Conservation (phyloP, 2,797 vertebrate genomes). For the Odontamblyopus lacepedii region DNA sequence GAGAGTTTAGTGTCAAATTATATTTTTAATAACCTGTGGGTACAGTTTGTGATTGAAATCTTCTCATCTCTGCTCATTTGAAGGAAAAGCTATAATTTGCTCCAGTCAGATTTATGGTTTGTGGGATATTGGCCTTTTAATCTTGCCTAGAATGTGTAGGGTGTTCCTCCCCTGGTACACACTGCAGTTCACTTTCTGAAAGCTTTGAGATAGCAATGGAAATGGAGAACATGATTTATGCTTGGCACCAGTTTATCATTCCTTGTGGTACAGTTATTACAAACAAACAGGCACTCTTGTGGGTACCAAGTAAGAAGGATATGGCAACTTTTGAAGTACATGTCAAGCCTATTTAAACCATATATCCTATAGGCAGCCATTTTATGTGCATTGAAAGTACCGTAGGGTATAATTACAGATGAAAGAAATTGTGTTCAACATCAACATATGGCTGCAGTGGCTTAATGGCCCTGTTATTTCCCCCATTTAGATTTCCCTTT, state of each 20-base stretch:
- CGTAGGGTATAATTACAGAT: not conserved
- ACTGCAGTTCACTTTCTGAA: slow-evolving; percentile 42
- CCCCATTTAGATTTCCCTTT: slow-evolving; percentile 14
- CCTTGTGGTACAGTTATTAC: not conserved
- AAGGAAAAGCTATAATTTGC: slow-evolving; percentile 33
- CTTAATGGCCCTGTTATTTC: slow-evolving; percentile 6
- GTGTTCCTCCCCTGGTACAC: slow-evolving; percentile 59
- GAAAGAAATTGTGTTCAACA: not conserved
- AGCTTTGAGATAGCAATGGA: slow-evolving; percentile 34
- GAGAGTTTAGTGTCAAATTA: slow-evolving; percentile 54
- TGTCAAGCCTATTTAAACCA: not conserved
- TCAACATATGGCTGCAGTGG: not conserved
- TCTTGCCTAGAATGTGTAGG: slow-evolving; percentile 61
- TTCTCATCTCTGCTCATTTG: slow-evolving; percentile 33
- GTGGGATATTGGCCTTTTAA: slow-evolving; percentile 67
- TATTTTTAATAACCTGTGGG: slow-evolving; percentile 49
- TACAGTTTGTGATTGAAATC: slow-evolving; percentile 36
- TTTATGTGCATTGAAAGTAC: not conserved
- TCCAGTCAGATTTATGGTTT: slow-evolving; percentile 39
- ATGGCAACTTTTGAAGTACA: not conserved
- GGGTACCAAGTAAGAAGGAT: not conserved
- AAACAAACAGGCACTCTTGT: not conserved
- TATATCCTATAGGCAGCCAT: not conserved
- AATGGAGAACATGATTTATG: slow-evolving; percentile 16
- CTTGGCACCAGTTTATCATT: not conserved